phyloP scores from a whole-genome alignment of 2,888 invertebrate species.

The Pterobdella sp. region DNA sequence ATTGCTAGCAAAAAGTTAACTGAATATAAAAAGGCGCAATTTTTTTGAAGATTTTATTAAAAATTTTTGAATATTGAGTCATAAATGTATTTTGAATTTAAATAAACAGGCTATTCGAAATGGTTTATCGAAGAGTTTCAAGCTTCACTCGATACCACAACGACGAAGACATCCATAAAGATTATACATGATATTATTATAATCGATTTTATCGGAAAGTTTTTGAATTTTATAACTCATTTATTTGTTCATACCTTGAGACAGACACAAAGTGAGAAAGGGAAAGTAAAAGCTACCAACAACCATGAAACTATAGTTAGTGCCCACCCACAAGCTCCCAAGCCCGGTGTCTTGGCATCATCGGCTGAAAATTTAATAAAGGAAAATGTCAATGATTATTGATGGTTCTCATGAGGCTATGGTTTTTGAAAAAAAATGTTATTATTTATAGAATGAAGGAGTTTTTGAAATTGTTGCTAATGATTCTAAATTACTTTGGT shows the following conservation, averaged over 20 bases:
- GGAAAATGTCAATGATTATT: neutral
- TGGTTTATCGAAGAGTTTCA: no score
- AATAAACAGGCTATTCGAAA: no score
- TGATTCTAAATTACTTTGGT: constrained; percentile 21
- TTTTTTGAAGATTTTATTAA: no score
- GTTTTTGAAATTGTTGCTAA: neutral
- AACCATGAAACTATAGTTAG: constrained; percentile 74
- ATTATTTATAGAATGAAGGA: neutral
- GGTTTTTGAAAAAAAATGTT: neutral
- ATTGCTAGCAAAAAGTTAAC: no score
- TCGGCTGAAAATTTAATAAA: neutral
- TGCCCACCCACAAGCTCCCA: constrained; percentile 65
- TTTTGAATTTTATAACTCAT: neutral
- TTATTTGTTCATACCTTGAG: constrained; percentile 68
- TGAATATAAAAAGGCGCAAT: no score
- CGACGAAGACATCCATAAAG: no score
- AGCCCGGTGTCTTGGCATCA: constrained; percentile 32
- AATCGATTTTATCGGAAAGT: neutral
- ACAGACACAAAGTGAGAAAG: constrained; percentile 81
- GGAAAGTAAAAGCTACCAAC: constrained; percentile 74
- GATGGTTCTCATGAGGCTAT: neutral
- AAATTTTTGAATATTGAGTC: no score
- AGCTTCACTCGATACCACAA: no score
- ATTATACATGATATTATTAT: neutral
- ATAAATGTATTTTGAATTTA: no score